A percentile compares a stretch with the other conserved stretches of the same genome.
Conservation (phyloP, 2,113 vertebrate genomes). For the Lasiurus borealis region DNA sequence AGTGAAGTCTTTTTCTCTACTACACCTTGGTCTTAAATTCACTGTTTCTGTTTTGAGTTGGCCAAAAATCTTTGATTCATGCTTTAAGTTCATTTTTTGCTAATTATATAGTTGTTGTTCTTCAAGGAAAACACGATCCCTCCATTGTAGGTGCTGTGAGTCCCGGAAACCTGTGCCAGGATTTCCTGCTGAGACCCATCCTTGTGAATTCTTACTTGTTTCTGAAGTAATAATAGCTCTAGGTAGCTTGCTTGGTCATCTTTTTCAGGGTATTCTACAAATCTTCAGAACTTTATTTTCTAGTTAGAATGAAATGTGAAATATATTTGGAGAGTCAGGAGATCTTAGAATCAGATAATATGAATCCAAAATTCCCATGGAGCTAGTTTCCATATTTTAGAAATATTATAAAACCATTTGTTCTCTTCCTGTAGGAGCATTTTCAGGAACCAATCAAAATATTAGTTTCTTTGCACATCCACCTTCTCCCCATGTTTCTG, state of each 20-base stretch:
- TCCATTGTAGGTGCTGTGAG: neutral
- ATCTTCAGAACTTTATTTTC: conserved; percentile 11
- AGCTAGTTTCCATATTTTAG: conserved; percentile 29
- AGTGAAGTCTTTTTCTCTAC: conserved; percentile 46
- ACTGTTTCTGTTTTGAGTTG: conserved; percentile 24
- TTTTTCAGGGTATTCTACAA: neutral
- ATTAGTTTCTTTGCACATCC: neutral
- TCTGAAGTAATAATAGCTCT: conserved; percentile 56
- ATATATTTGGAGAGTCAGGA: neutral
- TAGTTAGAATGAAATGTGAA: conserved; percentile 56
- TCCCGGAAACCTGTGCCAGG: neutral
- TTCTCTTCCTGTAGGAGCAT: conserved; percentile 17
- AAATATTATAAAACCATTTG: conserved; percentile 38
- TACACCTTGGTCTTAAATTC: conserved; percentile 44
- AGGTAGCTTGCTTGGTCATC: conserved; percentile 25
- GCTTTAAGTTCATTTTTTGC: conserved; percentile 54
- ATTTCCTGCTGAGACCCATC: conserved; percentile 43
- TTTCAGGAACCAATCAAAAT: conserved; percentile 56
- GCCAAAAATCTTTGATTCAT: neutral
- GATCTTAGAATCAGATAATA: conserved; percentile 37
- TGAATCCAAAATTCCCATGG: conserved; percentile 21
- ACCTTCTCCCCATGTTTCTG: neutral
- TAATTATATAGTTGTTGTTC: neutral
- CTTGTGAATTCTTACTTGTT: neutral
- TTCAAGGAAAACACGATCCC: neutral